Evolutionary conservation across 2,888 invertebrate genomes (phyloP), one percentile per base, ranked within the genome.

Genomic region (Microplitis manilae): DNA sequence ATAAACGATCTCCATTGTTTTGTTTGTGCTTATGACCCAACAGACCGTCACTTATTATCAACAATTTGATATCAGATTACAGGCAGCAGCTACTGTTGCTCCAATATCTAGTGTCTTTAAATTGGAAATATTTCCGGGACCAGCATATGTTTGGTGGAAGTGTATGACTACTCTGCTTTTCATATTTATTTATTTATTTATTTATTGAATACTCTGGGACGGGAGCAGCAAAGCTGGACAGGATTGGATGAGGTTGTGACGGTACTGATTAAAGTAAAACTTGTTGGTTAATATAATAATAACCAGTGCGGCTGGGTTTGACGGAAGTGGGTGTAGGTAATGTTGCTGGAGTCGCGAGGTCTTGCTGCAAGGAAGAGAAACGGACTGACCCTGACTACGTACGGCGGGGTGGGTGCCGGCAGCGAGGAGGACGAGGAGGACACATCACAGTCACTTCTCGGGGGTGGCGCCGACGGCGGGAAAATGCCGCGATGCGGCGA

Each of bases 351-450:
- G 90, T 89, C 88, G 90, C 88, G 90, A 84, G 85, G 87, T 83
- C 88, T 88, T 84, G 85, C 88, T 86, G 89, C 87, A 83, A 88
- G 90, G 89, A 90, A 90, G 83, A 86, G 88, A 87, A 89, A 89
- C 89, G 89, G 90, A 86, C 87, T 89, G 87, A 89, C 89, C 85
- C 87, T 88, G 88, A 87, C 87, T 85, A 87, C 88, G 81, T 88
- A 87, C 84, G 87, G 92, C 90, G 84, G 87, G 69, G 87, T 86
- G 83, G 88, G 91, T 82, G 88, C 90, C 86, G 90, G 90, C 90
- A 92, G 91, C 90, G 93, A 93, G 92, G 93, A 93, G 92, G 93
- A 93, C 91, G 92, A 92, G 90, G 92, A 93, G 84, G 93, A 92
- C 84, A 84, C 50, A 50, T 50, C 86, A 76, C 79, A 81, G 20